These are phyloP conservation scores for Heliconius eleuchia DNA, from an alignment of 1,140 invertebrate species.

Conservation along the genomic window DNA sequence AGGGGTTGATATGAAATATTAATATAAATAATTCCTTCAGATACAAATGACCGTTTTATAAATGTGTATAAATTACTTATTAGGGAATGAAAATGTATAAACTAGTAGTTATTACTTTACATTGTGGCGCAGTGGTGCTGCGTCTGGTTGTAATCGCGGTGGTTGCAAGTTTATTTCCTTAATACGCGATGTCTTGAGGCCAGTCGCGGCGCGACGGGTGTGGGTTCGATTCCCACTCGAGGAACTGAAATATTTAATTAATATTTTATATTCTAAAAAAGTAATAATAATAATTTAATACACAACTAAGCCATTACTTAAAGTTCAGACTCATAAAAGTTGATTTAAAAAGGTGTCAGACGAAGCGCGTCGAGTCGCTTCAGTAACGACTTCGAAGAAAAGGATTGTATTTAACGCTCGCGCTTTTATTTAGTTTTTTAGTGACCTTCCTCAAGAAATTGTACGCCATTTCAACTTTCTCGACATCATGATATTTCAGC, in stretches of 20 bases:
- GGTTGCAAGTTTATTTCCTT: too few species aligned
- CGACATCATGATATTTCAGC: too few species aligned
- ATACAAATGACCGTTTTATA: background rate
- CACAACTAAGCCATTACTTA: background rate
- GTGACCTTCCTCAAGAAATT: background rate
- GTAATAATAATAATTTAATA: too few species aligned
- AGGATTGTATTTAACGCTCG: background rate
- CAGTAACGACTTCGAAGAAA: conserved; percentile 9
- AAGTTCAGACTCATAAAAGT: conserved; percentile 8
- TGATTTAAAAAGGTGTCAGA: conserved; percentile 16
- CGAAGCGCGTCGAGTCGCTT: conserved; percentile 18
- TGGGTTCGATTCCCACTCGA: too few species aligned
- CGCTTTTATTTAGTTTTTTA: background rate
- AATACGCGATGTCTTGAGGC: too few species aligned
- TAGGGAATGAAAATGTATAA: too few species aligned
- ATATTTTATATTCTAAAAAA: too few species aligned
- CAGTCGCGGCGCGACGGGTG: too few species aligned
- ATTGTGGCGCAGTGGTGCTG: too few species aligned
- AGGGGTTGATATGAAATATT: background rate
- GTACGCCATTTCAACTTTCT: background rate
- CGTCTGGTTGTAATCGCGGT: too few species aligned
- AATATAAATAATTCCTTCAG: background rate
- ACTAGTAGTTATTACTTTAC: too few species aligned
- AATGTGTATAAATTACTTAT: background rate
- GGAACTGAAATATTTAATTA: too few species aligned